phyloP scores from a whole-genome alignment of 1,140 invertebrate genomes.

The Cherax destructor region DNA sequence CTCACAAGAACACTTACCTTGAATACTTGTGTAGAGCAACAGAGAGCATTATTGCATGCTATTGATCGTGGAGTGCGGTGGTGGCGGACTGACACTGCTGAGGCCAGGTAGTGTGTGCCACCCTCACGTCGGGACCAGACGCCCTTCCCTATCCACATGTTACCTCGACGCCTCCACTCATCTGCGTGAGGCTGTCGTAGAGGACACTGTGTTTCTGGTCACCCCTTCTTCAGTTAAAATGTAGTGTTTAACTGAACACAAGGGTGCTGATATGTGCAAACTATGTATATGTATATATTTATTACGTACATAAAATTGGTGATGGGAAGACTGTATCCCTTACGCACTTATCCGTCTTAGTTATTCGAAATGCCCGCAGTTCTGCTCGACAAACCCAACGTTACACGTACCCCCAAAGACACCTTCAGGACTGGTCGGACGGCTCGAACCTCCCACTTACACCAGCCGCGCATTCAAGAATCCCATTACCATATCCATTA shows the following conservation, averaged over 20 bases:
- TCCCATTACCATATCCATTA: constrained; percentile 47
- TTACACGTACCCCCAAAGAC: background rate
- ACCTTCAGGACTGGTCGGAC: background rate
- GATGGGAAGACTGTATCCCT: background rate
- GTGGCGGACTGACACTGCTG: too few relatives aligned
- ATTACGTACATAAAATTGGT: background rate
- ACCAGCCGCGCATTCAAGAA: background rate
- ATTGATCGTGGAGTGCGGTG: constrained; percentile 29
- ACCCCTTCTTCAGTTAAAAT: background rate
- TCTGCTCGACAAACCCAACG: background rate
- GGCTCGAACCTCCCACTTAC: background rate
- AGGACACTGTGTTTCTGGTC: background rate
- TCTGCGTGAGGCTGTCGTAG: background rate
- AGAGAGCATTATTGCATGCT: constrained; percentile 38
- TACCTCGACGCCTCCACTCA: background rate
- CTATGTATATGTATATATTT: background rate
- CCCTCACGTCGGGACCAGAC: background rate
- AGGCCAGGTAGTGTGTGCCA: background rate
- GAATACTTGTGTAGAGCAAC: constrained; percentile 3
- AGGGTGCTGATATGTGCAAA: background rate
- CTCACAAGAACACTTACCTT: constrained; percentile 2
- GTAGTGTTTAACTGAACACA: background rate
- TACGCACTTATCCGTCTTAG: background rate
- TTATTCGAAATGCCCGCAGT: background rate
- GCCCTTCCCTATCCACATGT: background rate